These are phyloP conservation scores for Dioctria linearis DNA, from an alignment of 2,888 invertebrate genomes.

Conservation along the genomic window DNA sequence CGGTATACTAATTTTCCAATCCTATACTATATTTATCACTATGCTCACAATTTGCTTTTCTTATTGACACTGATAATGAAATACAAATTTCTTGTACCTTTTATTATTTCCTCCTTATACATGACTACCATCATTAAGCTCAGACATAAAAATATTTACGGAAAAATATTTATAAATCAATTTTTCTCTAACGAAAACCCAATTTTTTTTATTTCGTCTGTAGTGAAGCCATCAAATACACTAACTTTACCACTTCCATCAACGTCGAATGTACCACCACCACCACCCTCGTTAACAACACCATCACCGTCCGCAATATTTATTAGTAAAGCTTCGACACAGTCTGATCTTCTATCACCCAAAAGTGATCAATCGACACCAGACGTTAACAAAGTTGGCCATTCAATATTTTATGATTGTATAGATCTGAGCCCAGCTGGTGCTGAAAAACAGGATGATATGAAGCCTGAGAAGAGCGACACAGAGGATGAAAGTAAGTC, in stretches of 20 bases:
- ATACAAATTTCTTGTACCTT: neutral
- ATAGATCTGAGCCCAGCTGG: constrained; percentile 68
- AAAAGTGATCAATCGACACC: constrained; percentile 63
- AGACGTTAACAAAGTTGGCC: constrained; percentile 69
- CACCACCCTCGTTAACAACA: constrained; percentile 14
- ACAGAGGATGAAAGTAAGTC: constrained; percentile 81
- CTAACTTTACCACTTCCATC: constrained; percentile 52
- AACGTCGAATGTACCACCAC: constrained; percentile 27
- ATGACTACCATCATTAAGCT: constrained; percentile 36
- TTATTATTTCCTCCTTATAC: constrained; percentile 5
- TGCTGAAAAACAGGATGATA: constrained; percentile 82
- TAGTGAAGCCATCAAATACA: constrained; percentile 51
- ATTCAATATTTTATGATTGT: constrained; percentile 71
- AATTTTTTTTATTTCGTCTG: constrained; percentile 10
- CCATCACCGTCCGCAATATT: constrained; percentile 57
- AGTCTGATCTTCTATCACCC: constrained; percentile 58
- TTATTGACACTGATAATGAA: no score
- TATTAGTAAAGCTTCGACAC: constrained; percentile 60
- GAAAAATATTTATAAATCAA: neutral
- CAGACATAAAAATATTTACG: neutral
- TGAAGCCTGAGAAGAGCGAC: constrained; percentile 81
- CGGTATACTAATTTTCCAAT: no score
- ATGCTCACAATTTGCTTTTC: no score
- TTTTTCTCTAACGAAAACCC: constrained; percentile 8
- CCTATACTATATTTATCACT: no score